These are phyloP conservation scores for Sycobia sp. DNA, from an alignment of 1,140 invertebrate species.

Conservation along the genomic window DNA sequence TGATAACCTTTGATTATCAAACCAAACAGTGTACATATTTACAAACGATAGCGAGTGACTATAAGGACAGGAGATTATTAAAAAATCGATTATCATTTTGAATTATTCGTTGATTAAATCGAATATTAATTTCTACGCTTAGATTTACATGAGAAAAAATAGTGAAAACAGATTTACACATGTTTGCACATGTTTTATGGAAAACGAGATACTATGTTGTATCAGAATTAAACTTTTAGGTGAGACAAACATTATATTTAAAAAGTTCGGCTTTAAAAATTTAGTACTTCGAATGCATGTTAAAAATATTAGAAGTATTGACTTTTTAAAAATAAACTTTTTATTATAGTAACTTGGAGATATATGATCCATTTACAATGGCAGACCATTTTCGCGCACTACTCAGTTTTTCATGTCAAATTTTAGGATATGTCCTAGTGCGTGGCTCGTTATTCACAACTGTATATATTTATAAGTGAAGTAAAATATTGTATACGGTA, in stretches of 20 bases:
- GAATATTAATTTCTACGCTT: slow-evolving; percentile 34
- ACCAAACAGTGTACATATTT: slow-evolving; percentile 61
- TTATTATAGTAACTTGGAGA: slow-evolving; percentile 10
- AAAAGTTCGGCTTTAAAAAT: slow-evolving; percentile 32
- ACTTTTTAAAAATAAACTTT: slow-evolving; percentile 33
- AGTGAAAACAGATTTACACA: slow-evolving; percentile 24
- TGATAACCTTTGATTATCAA: slow-evolving; percentile 59
- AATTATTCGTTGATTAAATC: slow-evolving; percentile 36
- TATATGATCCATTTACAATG: slow-evolving; percentile 22
- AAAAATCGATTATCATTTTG: slow-evolving; percentile 38
- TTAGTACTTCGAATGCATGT: slow-evolving; percentile 19
- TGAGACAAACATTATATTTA: slow-evolving; percentile 19
- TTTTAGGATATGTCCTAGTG: slow-evolving; percentile 50
- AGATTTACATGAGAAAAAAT: slow-evolving; percentile 10
- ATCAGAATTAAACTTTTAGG: slow-evolving; percentile 20
- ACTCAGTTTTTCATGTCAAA: slow-evolving; percentile 55
- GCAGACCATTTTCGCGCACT: slow-evolving; percentile 44
- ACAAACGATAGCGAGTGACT: slow-evolving; percentile 52
- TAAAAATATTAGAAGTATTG: slow-evolving; percentile 21
- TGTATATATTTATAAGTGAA: slow-evolving; percentile 62
- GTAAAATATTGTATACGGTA: slow-evolving; percentile 62
- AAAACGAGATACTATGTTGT: slow-evolving; percentile 12
- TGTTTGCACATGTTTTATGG: slow-evolving; percentile 12
- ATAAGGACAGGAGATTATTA: slow-evolving; percentile 47
- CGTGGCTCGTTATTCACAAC: slow-evolving; percentile 51